Evolutionary conservation across 2,797 vertebrate genomes (phyloP).

Genomic region (Scleropages formosus): DNA sequence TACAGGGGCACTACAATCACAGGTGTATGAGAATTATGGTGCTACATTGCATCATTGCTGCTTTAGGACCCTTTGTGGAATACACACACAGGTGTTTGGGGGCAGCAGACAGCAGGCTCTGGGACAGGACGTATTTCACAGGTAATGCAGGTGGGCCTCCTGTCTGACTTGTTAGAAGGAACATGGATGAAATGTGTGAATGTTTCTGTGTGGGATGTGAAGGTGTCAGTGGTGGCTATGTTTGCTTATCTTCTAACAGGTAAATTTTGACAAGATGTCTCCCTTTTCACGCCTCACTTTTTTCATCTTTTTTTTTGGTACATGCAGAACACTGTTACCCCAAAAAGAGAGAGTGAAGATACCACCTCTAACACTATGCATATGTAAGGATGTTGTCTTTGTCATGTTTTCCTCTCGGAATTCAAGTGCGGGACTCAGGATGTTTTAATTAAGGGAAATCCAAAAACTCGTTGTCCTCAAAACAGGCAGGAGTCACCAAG

Average conservation of each 20-base stretch:
- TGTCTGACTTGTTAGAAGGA: background rate
- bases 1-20: background rate
- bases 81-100: background rate
- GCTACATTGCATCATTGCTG: background rate
- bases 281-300: background rate
- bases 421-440: too few relatives aligned
- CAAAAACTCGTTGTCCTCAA: too few relatives aligned
- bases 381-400: background rate
- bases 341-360: constrained; percentile 1
- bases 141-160: background rate
- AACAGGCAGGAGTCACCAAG: too few relatives aligned
- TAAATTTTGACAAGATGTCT: background rate
- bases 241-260: background rate
- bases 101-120: background rate
- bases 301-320: background rate
- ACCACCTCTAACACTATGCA: background rate
- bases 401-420: too few relatives aligned
- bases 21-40: background rate
- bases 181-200: constrained; percentile 6
- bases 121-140: background rate
- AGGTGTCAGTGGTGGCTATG: background rate
- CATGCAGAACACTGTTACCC: background rate
- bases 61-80: background rate
- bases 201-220: constrained; percentile 2
- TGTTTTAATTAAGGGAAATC: too few relatives aligned